These are phyloP conservation scores for Rallus limicola DNA, from an alignment of 2,113 vertebrate genomes.

Conservation along the genomic window DNA sequence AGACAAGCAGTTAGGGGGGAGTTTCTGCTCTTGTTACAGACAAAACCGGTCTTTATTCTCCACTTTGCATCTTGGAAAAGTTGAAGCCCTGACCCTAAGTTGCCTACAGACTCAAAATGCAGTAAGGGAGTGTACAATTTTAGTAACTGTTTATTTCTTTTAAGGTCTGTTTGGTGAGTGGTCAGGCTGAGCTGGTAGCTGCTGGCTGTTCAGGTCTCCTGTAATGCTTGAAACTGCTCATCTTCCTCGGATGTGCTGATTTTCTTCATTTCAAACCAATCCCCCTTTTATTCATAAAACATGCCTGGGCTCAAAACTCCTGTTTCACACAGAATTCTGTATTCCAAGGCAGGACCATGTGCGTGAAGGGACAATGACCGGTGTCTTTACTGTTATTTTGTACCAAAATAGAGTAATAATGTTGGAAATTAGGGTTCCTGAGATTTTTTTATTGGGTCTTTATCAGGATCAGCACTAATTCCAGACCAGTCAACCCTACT, in stretches of 20 bases:
- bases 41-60: not conserved
- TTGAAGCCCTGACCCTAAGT: not conserved
- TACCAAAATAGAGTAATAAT: not conserved
- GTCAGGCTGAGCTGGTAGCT: not conserved
- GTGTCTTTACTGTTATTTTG: not conserved
- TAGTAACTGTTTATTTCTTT: not conserved
- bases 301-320: not conserved
- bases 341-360: not conserved
- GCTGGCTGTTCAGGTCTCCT: not conserved
- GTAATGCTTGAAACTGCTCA: not conserved
- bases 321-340: not conserved
- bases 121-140: fast-evolving
- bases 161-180: not conserved
- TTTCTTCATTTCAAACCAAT: not conserved
- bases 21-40: not conserved
- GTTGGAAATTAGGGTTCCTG: not conserved
- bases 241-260: not conserved
- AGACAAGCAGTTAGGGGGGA: not conserved
- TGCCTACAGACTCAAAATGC: not conserved
- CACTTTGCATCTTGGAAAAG: not conserved
- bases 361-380: not conserved
- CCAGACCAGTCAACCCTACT: not conserved
- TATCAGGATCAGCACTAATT: not conserved
- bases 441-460: not conserved
- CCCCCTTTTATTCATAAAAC: not conserved